phyloP scores from a whole-genome alignment of 2,888 invertebrate genomes.

The Onthophagus sagittarius region DNA sequence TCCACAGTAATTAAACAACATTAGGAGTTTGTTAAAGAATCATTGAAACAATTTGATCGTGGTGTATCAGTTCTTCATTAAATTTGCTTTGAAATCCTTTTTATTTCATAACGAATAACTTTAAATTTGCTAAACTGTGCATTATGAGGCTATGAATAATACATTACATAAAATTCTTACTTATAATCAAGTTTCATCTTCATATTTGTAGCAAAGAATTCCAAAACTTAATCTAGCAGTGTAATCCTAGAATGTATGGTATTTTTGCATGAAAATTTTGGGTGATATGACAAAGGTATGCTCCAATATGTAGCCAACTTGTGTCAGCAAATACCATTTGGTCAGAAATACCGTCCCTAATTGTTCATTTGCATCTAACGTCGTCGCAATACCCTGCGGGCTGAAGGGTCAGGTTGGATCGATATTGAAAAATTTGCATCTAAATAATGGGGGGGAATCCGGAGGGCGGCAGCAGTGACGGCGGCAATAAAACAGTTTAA shows the following conservation, averaged over 20 bases:
- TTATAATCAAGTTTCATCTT: no score
- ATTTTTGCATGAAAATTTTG: background rate
- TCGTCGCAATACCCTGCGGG: background rate
- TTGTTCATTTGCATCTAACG: slow-evolving; percentile 18
- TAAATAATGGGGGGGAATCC: slow-evolving; percentile 6
- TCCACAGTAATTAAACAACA: no score
- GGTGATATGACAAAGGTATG: background rate
- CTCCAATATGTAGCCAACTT: background rate
- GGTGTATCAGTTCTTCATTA: no score
- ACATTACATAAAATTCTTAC: no score
- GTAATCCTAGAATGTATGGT: background rate
- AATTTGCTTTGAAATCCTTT: no score
- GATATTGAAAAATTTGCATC: slow-evolving; percentile 18
- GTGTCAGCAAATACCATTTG: background rate
- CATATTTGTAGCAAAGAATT: no score
- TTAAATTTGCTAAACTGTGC: no score
- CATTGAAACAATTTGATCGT: no score
- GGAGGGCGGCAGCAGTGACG: background rate
- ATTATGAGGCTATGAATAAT: no score
- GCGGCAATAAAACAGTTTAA: slow-evolving; percentile 4
- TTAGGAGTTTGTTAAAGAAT: no score
- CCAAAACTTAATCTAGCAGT: no score
- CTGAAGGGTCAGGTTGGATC: slow-evolving; percentile 9
- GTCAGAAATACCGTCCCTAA: slow-evolving; percentile 4
- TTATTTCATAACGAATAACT: no score